Evolutionary conservation across 2,888 invertebrate species (phyloP), one percentile per base, ranked within the genome.

Genomic region (Hydrotaea cyrtoneurina): DNA sequence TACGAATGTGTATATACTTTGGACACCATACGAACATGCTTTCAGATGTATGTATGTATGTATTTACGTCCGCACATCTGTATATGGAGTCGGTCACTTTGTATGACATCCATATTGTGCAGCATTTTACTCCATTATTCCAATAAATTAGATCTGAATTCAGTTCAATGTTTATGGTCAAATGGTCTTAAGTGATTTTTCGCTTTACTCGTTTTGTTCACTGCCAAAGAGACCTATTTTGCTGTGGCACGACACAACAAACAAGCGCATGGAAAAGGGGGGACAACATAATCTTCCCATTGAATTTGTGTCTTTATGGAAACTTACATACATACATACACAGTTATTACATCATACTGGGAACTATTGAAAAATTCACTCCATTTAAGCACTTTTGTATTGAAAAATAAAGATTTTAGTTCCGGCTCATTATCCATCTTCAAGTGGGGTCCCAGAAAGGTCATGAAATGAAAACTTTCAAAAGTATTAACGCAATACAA

Each of bases 161-260:
- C 89, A 89, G 90, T 89, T 89, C 90, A 89, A 89, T 89, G 88
- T 89, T 89, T 90, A 90, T 89, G 89, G 90, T 90, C 90, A 89
- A 90, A 88, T 90, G 90, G 86, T 86, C 89, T 89, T 88, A 88
- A 89, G 89, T 90, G 89, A 19, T 78, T 62, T 59, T 77, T 26
- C 59, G 71, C 13, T 46, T 36, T 62, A 59, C 17, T 0, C 53
- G 19, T 23, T 19, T 69, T 26, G 69, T 50, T 21, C 15, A n/a
- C 23, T 21, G 43, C 21, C 26, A 21, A 23, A 69, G 23, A 69
- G 23, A 69, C 43, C 43, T 23, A 69, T 71, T 75, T 57, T 75
- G 69, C 17, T 62, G 23, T 75, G 55, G 43, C 11, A 50, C 39
- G 31, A 19, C 13, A 19, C 43, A 43, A 43, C n/a, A 50, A 50